Base-by-base conservation (phyloP, 2,797 vertebrate genomes). In the Anisognathus igniventris region DNA sequence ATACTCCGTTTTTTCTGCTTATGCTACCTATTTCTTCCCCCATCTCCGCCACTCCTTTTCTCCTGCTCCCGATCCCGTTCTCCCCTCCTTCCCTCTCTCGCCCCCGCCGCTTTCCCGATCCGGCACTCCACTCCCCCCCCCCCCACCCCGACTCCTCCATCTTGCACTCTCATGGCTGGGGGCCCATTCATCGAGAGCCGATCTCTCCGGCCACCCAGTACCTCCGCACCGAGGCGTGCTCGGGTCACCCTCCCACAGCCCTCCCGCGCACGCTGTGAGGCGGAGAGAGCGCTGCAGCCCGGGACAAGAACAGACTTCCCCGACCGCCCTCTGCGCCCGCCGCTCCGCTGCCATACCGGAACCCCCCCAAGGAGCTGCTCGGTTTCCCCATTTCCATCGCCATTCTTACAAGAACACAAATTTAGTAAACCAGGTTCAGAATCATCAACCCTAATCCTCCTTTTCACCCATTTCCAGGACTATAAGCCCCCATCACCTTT, bases 321-420 rank as follows among this genome's bases (percentile, higher is more conserved):
- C 12, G 35, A 21, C 50, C 60, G 14, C 19, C 50, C 13, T 35
- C 68, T 18, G 8, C 24, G 11, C 1, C 16, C 39, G n/a, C 22
- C 30, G 58, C 42, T 22, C 61, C 30, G 19, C 42, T 9, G 20
- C 20, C 7, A 20, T 7, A 28, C 9, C 47, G 2, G 16, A 15
- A 4, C 15, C 50, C 13, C 16, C 5, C 27, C 13, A 5, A 9
- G 14, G 8, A 53, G 8, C 57, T 4, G 21, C 17, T 23, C 23
- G 0, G 0, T 7, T 11, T 40, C 25, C 5, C 9, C 14, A 13
- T 3, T 22, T 5, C 18, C 22, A 4, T 27, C 8, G 2, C 31
- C 3, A 3, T 24, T 7, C 3, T 2, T 9, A 1, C 2, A 0
- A 3, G 0, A 0, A 5, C 1, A 1, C 1, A 0, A 3, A 19